These are phyloP conservation scores for Rhorus exstirpatorius DNA, from an alignment of 2,888 invertebrate genomes.

Conservation along the genomic window DNA sequence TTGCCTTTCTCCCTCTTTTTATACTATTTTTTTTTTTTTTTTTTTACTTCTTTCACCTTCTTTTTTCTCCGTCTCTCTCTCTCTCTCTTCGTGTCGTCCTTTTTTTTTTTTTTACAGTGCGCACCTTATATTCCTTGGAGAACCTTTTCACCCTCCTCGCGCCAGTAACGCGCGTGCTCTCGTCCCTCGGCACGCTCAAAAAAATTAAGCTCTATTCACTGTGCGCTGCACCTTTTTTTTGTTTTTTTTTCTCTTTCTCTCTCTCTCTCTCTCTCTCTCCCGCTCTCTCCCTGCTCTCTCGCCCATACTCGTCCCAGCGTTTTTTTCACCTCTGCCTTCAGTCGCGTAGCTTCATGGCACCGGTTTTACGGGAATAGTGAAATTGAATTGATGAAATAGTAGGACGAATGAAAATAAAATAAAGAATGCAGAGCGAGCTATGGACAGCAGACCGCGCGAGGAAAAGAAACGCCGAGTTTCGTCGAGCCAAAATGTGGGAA, in stretches of 20 bases:
- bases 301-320: conserved; percentile 41
- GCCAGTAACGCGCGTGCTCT: conserved; percentile 68
- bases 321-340: conserved; percentile 36
- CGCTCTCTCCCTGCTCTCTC: conserved; percentile 41
- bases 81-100: conserved; percentile 1
- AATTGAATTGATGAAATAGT: conserved; percentile 74
- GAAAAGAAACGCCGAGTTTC: too few species aligned
- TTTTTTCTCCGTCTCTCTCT: conserved; percentile 30
- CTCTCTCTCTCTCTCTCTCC: conserved; percentile 21
- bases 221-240: conserved; percentile 51
- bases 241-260: conserved; percentile 13
- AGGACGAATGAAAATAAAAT: conserved; percentile 32
- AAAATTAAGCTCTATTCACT: conserved; percentile 77
- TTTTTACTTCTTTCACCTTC: conserved; percentile 10
- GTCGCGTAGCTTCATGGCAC: conserved; percentile 35
- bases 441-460: not conserved
- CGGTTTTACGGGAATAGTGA: conserved; percentile 53
- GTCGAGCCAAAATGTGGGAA: too few species aligned
- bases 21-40: conserved; percentile 33
- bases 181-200: conserved; percentile 68
- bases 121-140: conserved; percentile 23
- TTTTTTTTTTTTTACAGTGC: not conserved
- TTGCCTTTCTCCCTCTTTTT: conserved; percentile 51
- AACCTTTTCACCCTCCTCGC: conserved; percentile 37
- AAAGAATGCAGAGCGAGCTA: not conserved